Percentiles rank a stretch among this genome's conserved stretches.
Evolutionary conservation across 2,113 vertebrate species (phyloP).

Genomic region (Lepus americanus): DNA sequence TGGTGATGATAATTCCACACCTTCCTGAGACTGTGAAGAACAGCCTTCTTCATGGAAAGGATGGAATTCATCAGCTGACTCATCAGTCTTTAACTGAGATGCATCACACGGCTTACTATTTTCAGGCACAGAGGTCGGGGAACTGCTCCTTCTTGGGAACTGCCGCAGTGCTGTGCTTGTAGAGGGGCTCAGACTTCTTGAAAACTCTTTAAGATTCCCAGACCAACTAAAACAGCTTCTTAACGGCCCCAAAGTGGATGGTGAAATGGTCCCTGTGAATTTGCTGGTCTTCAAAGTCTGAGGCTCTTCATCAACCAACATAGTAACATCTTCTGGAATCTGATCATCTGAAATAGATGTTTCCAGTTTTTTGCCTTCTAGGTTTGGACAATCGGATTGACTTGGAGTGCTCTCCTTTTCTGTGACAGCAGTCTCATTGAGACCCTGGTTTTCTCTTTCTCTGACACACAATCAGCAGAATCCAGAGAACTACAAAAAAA

Average conservation of each 20-base stretch:
- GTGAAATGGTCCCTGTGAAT: conserved; percentile 37
- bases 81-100: neutral
- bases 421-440: neutral
- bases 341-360: neutral
- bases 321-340: neutral
- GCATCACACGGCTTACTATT: neutral
- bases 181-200: conserved; percentile 65
- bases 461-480: neutral
- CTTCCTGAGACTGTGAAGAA: conserved; percentile 65
- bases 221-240: conserved; percentile 89
- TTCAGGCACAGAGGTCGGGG: neutral
- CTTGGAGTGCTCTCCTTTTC: neutral
- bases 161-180: conserved; percentile 82
- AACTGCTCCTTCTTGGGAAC: conserved; percentile 85
- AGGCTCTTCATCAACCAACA: conserved; percentile 39
- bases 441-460: conserved; percentile 68
- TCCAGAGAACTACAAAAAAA: conserved; percentile 89
- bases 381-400: neutral
- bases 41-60: conserved; percentile 68
- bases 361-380: neutral
- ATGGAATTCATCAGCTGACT: conserved; percentile 73
- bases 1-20: conserved; percentile 34
- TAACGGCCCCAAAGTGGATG: conserved; percentile 77
- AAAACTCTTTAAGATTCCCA: conserved; percentile 73
- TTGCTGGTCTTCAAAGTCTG: conserved; percentile 60